Evolutionary conservation across 2,113 vertebrate species (phyloP).

Genomic region (Recurvirostra avosetta): DNA sequence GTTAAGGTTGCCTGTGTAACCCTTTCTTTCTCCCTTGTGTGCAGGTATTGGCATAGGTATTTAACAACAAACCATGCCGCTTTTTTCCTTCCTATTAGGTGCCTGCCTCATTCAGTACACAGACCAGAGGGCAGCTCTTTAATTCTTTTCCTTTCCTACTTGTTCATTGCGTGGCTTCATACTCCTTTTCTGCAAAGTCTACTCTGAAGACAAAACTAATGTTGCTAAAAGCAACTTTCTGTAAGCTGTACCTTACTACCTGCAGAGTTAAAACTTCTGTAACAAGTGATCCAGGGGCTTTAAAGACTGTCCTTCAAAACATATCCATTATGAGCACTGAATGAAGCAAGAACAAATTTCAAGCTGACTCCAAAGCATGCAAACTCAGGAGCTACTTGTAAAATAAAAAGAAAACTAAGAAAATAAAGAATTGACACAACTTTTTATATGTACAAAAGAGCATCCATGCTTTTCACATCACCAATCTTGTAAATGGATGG

Average conservation of each 20-base stretch:
- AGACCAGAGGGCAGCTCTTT: background rate
- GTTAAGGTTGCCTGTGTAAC: background rate
- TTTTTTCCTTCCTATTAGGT: background rate
- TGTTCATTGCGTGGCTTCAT: background rate
- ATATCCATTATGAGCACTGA: background rate
- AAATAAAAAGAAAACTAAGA: background rate
- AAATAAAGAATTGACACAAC: background rate
- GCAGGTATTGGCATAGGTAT: background rate
- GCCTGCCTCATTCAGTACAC: background rate
- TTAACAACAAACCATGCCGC: background rate
- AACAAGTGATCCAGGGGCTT: background rate
- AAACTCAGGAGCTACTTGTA: background rate
- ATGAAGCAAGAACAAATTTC: background rate
- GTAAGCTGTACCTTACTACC: background rate
- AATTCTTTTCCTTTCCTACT: background rate
- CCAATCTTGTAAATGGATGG: background rate
- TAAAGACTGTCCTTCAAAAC: background rate
- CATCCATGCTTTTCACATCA: background rate
- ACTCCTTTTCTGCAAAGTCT: background rate
- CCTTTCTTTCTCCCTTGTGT: background rate
- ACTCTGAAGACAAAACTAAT: background rate
- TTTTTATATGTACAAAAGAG: background rate
- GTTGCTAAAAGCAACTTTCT: background rate
- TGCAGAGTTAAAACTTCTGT: background rate
- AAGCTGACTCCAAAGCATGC: background rate